A percentile compares a stretch with the other conserved stretches of the same genome.
Conservation (phyloP, 2,113 vertebrate species). For the Tetrao urogallus region DNA sequence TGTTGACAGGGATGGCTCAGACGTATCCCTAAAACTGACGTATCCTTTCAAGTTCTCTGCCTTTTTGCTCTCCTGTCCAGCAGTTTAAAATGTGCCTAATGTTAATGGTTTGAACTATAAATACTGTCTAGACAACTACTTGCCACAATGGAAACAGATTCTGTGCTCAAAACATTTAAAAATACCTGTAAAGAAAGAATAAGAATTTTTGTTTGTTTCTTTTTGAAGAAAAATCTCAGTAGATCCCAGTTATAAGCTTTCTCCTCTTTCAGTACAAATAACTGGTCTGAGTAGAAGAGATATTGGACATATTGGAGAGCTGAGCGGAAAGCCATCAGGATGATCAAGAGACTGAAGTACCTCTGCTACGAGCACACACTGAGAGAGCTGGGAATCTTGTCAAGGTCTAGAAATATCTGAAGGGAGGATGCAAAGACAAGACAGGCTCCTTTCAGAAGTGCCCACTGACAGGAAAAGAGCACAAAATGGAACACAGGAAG, state of each 20-base stretch:
- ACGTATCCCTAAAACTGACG: background rate
- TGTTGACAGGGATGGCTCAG: background rate
- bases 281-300: background rate
- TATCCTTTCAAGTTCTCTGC: background rate
- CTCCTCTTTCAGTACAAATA: background rate
- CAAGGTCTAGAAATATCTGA: background rate
- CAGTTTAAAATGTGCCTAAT: background rate
- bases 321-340: background rate
- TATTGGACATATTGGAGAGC: background rate
- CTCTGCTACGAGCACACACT: background rate
- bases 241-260: accelerated
- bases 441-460: background rate
- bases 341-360: background rate
- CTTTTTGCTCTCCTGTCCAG: background rate
- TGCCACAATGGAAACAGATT: background rate
- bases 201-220: background rate
- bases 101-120: background rate
- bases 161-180: background rate
- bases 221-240: background rate
- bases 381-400: background rate
- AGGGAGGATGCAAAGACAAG: background rate
- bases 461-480: background rate
- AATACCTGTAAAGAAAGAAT: background rate
- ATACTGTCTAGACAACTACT: background rate
- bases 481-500: background rate